Evolutionary conservation across 1,140 invertebrate genomes (phyloP).

Genomic region (Diplogasteroides magnus): DNA sequence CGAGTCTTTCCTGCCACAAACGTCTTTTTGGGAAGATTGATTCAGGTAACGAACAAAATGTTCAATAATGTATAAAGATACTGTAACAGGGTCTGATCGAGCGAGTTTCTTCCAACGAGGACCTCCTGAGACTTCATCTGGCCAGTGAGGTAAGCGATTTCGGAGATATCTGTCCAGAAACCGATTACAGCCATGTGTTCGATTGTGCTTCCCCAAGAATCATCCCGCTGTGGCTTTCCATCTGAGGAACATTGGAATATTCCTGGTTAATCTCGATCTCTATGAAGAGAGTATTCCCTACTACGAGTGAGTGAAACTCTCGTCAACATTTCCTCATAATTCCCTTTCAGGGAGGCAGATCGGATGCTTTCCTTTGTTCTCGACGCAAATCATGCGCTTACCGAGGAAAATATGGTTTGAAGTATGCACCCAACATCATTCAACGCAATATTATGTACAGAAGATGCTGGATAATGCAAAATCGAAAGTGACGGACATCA

Average conservation of each 20-base stretch:
- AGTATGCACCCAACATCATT: background rate
- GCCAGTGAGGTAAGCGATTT: background rate
- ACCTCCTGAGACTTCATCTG: background rate
- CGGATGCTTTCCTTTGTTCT: background rate
- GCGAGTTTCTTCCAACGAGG: background rate
- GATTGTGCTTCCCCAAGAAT: conserved; percentile 16
- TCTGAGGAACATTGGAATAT: conserved; percentile 12
- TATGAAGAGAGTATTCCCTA: conserved; percentile 4
- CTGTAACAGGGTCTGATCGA: conserved; percentile 1
- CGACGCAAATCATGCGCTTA: background rate
- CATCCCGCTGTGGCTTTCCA: conserved; percentile 18
- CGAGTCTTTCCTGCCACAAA: background rate
- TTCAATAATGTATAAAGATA: no score
- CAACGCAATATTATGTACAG: conserved; percentile 6
- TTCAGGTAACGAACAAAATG: no score
- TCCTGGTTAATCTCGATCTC: conserved; percentile 1
- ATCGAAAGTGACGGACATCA: background rate
- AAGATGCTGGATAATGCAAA: conserved; percentile 2
- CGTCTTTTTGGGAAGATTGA: background rate
- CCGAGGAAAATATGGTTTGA: background rate
- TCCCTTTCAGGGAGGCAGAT: background rate
- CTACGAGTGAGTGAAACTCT: background rate
- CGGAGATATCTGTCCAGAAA: background rate
- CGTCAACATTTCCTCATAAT: background rate
- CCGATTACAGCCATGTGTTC: conserved; percentile 6